Conservation (phyloP, 2,797 vertebrate genomes). For the Zalophus californianus region DNA sequence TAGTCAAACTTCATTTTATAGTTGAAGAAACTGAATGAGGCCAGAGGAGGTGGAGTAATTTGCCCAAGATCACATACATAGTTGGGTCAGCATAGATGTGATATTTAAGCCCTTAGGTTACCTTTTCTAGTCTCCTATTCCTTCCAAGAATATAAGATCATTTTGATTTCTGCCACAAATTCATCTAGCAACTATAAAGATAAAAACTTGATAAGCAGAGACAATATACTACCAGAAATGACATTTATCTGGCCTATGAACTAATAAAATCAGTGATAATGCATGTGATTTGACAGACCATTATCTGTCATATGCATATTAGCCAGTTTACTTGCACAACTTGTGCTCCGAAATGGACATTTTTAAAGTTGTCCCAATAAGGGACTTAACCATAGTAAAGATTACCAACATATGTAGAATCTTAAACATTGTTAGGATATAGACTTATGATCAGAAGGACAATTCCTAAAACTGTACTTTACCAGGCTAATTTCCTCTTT, state of each 20-base stretch:
- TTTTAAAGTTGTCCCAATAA: neutral
- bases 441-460: neutral
- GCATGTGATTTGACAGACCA: neutral
- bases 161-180: slow-evolving; percentile 20
- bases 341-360: neutral
- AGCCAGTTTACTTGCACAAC: neutral
- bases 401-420: neutral
- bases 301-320: neutral
- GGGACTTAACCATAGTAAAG: neutral
- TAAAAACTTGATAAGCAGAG: neutral
- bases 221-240: neutral
- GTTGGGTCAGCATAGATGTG: neutral
- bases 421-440: neutral
- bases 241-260: neutral
- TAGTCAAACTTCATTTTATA: slow-evolving; percentile 37
- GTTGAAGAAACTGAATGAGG: neutral
- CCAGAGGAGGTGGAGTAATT: neutral
- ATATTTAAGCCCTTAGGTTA: neutral
- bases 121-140: neutral
- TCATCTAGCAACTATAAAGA: neutral
- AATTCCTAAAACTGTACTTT: slow-evolving; percentile 15
- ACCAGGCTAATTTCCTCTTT: neutral
- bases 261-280: slow-evolving; percentile 1
- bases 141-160: neutral
- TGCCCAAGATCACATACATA: neutral